A percentile compares a stretch with the other conserved stretches of the same genome.
These are phyloP conservation scores for Platycnemis pennipes DNA, from an alignment of 2,888 invertebrate genomes.

Conservation along the genomic window DNA sequence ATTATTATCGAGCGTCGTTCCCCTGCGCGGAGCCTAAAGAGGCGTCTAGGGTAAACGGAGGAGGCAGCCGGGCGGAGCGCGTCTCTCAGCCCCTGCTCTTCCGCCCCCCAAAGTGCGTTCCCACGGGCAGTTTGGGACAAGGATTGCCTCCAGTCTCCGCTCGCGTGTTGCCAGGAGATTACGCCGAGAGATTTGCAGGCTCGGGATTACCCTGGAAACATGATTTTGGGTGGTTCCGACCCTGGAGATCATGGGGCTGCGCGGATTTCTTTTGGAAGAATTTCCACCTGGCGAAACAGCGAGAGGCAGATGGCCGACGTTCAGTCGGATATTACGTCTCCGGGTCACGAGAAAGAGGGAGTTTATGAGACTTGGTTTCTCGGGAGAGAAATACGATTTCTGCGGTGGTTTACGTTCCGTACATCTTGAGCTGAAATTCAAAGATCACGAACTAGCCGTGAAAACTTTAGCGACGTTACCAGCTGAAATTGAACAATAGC, in stretches of 20 bases:
- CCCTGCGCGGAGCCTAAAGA: background rate
- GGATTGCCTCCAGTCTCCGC: background rate
- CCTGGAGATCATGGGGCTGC: background rate
- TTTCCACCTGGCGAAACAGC: background rate
- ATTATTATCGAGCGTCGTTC: slow-evolving; percentile 8
- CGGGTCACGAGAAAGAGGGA: too few relatives aligned
- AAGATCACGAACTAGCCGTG: too few relatives aligned
- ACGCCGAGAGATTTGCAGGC: background rate
- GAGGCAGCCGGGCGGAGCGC: background rate
- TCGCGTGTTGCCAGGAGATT: background rate
- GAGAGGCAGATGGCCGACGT: too few relatives aligned
- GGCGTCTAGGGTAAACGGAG: background rate
- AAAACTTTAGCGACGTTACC: too few relatives aligned
- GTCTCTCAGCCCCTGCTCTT: background rate
- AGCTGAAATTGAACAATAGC: too few relatives aligned
- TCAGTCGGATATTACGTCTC: too few relatives aligned
- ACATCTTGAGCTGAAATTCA: too few relatives aligned
- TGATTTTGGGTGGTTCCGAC: background rate
- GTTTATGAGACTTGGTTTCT: too few relatives aligned
- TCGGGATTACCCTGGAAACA: background rate
- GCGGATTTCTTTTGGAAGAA: background rate
- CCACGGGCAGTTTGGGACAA: background rate
- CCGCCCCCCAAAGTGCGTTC: background rate
- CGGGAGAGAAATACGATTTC: too few relatives aligned
- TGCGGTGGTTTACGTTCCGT: too few relatives aligned